These are phyloP conservation scores for Acanthurus tractus DNA, from an alignment of 2,797 vertebrate genomes.

Conservation along the genomic window DNA sequence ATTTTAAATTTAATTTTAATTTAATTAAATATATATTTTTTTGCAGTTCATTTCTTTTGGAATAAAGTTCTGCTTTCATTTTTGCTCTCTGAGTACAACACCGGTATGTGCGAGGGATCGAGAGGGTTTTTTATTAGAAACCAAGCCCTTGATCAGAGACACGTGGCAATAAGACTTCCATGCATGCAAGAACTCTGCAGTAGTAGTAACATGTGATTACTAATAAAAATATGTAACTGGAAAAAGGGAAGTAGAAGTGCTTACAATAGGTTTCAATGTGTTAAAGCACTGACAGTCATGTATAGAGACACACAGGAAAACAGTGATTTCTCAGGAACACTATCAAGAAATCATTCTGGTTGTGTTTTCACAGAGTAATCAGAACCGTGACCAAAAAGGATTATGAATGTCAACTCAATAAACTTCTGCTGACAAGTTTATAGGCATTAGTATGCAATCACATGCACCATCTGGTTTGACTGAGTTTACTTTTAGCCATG, in stretches of 20 bases:
- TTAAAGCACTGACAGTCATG: slow-evolving; percentile 3
- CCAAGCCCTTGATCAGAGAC: not conserved
- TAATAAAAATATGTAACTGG: not conserved
- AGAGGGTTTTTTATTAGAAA: not conserved
- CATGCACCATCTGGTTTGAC: slow-evolving; percentile 60
- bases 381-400: slow-evolving; percentile 45
- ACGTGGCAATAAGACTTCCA: not conserved
- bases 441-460: slow-evolving; percentile 46
- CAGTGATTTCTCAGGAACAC: slow-evolving; percentile 44
- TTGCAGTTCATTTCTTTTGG: not conserved
- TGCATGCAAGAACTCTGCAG: not conserved
- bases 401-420: slow-evolving; percentile 43
- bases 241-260: not conserved
- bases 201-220: not conserved
- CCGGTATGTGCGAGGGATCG: not conserved
- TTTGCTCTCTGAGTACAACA: not conserved
- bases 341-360: slow-evolving; percentile 19
- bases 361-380: slow-evolving; percentile 49
- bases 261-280: not conserved
- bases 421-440: slow-evolving; percentile 39
- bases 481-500: slow-evolving; percentile 30
- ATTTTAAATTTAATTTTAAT: not conserved
- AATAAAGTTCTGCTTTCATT: slow-evolving; percentile 26
- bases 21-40: no score
- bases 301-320: slow-evolving; percentile 50